Conservation (phyloP, 2,113 vertebrate genomes). For the Zapornia atra region DNA sequence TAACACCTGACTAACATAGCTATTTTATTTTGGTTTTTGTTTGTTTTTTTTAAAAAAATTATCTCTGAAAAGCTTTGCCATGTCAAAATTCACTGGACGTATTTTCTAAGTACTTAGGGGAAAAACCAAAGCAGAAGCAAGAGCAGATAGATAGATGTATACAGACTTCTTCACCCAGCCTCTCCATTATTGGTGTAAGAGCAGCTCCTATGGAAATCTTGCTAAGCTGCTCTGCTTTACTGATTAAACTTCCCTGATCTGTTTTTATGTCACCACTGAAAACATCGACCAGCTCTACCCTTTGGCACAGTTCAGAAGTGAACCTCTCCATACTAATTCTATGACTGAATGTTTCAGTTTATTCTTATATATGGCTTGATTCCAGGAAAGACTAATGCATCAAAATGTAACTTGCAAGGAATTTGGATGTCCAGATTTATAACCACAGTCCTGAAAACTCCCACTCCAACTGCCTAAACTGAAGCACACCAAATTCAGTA, state of each 20-base stretch:
- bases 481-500: not conserved
- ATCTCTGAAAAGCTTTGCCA: not conserved
- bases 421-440: not conserved
- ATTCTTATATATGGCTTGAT: not conserved
- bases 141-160: not conserved
- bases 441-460: not conserved
- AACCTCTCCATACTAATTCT: not conserved
- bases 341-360: conserved; percentile 2
- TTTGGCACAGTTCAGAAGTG: not conserved
- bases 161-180: not conserved
- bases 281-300: not conserved
- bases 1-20: not conserved
- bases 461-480: not conserved
- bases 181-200: not conserved
- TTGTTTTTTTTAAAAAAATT: not conserved
- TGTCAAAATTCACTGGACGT: not conserved
- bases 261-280: not conserved
- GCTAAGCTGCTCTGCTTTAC: not conserved
- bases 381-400: conserved; percentile 12
- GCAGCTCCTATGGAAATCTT: not conserved
- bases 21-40: not conserved
- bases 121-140: not conserved
- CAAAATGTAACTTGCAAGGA: conserved; percentile 5
- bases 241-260: not conserved
- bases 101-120: not conserved